Base-by-base conservation (phyloP, 2,113 vertebrate species). In the Camelus bactrianus region DNA sequence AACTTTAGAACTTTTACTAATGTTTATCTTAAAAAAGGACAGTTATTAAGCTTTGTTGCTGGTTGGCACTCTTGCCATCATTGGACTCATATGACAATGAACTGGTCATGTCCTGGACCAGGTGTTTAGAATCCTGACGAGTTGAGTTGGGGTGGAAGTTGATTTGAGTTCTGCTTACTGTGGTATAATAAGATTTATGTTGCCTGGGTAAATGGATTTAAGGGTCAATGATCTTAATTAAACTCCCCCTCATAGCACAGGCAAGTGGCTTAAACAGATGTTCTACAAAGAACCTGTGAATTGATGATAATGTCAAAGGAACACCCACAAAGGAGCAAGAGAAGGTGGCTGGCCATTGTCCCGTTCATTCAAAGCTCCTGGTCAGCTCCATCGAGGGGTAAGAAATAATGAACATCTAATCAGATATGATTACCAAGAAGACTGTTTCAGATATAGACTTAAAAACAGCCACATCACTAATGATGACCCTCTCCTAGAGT, bases 401-500 rank as follows among this genome's bases (percentile, higher is more conserved):
- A 89, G 73, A 82, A 82, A 14, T 17, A 94, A 58, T 86, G 75
- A 42, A 13, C 52, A 22, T 86, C 50, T 93, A 69, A 72, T 88
- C 58, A 64, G 16, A 87, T 70, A 79, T 58, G 30, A 86, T 91
- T 94, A 52, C 56, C 75, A 80, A 90, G 85, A 89, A 90, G 50
- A 48, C 32, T 32, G 65, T 60, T 94, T 75, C 56, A 96, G 93
- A 73, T 87, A 83, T 38, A 20, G 46, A 69, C 87, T 85, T 79
- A 86, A 42, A 42, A 42, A 42, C 0, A 89, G 50, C 19, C 60
- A 65, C 2, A 8, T 92, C 50, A 84, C 70, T 77, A 58, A 86
- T 58, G 73, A 90, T 89, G 67, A 82, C 58, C 72, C 28, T 94
- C 80, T 97, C 62, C 72, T 35, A 54, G 89, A 86, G 83, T 65